A percentile compares a stretch with the other conserved stretches of the same genome.
phyloP scores from a whole-genome alignment of 2,888 invertebrate genomes.

The Digitonthophagus gazella region DNA sequence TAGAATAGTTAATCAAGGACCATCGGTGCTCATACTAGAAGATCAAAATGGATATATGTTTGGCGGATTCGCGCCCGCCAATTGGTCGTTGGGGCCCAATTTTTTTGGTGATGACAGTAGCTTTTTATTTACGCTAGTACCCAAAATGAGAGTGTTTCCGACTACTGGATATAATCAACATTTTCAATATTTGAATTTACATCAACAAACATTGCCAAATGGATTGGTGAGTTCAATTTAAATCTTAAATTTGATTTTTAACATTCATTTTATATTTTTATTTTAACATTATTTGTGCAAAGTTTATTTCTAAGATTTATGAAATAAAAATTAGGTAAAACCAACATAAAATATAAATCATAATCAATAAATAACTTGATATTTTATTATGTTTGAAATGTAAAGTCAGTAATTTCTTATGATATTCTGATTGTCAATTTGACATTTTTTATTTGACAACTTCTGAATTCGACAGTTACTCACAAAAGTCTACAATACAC shows the following conservation, averaged over 20 bases:
- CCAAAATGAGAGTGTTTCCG: conserved; percentile 74
- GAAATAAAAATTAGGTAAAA: neutral
- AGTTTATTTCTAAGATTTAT: neutral
- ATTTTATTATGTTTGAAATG: no score
- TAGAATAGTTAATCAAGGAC: conserved; percentile 74
- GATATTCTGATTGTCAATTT: no score
- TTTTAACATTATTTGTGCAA: neutral
- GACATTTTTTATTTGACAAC: no score
- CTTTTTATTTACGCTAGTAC: conserved; percentile 81
- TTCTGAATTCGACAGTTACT: no score
- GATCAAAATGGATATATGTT: conserved; percentile 80
- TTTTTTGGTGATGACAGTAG: conserved; percentile 74
- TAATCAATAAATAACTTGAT: no score
- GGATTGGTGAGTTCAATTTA: conserved; percentile 69
- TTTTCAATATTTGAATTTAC: conserved; percentile 88
- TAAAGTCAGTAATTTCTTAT: no score
- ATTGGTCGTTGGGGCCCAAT: conserved; percentile 74
- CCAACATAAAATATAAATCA: no score
- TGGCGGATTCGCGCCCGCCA: conserved; percentile 82
- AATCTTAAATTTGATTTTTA: conserved; percentile 17
- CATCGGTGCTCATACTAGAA: conserved; percentile 80
- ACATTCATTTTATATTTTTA: neutral
- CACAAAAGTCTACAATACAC: no score
- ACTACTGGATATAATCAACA: conserved; percentile 84
- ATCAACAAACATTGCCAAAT: conserved; percentile 92